Evolutionary conservation across 2,797 vertebrate species (phyloP).

Genomic region (Trachops cirrhosus): DNA sequence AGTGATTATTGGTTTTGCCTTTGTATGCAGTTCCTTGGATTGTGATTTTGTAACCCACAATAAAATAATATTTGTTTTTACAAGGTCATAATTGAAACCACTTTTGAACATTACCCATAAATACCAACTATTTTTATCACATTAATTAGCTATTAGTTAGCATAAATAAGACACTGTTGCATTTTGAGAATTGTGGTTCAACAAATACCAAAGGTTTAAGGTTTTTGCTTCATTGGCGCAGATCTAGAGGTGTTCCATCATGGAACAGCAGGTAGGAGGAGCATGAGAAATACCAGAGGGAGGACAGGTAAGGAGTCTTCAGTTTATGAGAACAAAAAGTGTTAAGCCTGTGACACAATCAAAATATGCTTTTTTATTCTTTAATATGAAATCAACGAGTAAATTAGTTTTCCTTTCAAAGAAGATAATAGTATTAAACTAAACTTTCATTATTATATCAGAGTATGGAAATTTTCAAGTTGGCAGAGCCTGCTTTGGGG

Average conservation of each 20-base stretch:
- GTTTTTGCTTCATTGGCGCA: background rate
- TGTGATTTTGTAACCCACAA: background rate
- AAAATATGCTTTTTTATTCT: background rate
- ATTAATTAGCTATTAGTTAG: constrained; percentile 7
- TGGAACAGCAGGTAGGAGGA: background rate
- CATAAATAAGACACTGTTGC: background rate
- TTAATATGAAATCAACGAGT: background rate
- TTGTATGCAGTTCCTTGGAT: background rate
- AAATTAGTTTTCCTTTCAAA: background rate
- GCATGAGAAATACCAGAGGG: fast-evolving
- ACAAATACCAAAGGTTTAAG: background rate
- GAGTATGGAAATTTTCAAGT: background rate
- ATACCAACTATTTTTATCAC: background rate
- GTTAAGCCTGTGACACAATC: background rate
- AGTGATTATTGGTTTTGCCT: no score
- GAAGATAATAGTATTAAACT: background rate
- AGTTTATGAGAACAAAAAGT: background rate
- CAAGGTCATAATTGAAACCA: background rate
- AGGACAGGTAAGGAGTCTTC: background rate
- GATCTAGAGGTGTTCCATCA: background rate
- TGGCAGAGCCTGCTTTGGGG: background rate
- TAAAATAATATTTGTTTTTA: constrained; percentile 11
- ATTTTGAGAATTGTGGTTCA: background rate
- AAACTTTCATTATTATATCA: background rate
- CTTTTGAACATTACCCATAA: background rate